Conservation (phyloP, 2,888 invertebrate species). For the Drosophila kambysellisi region DNA sequence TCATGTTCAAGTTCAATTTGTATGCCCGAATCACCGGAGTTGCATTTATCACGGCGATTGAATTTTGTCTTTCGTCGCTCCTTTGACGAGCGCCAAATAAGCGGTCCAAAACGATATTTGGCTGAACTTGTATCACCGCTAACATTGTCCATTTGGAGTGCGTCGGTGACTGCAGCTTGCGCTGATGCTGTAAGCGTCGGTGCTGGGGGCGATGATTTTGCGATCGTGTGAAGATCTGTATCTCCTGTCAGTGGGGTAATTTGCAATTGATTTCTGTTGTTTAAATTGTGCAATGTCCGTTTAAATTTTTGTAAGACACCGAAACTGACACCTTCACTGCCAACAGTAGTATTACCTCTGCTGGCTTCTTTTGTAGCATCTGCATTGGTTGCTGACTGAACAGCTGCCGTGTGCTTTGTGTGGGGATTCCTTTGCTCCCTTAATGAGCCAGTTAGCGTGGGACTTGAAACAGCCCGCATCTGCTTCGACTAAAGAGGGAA, state of each 20-base stretch:
- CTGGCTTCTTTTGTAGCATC: conserved; percentile 19
- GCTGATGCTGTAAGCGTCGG: conserved; percentile 45
- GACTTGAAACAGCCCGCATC: conserved; percentile 85
- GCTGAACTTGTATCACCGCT: conserved; percentile 57
- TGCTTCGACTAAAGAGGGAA: conserved; percentile 78
- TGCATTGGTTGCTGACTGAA: conserved; percentile 6
- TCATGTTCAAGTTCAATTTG: conserved; percentile 88
- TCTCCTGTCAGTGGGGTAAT: conserved; percentile 54
- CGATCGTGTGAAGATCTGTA: conserved; percentile 7
- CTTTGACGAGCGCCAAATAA: conserved; percentile 90
- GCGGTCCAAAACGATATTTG: conserved; percentile 88
- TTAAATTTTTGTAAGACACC: conserved; percentile 90
- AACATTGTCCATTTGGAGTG: background rate
- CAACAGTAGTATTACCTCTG: conserved; percentile 14
- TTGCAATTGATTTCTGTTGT: conserved; percentile 72
- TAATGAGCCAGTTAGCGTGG: conserved; percentile 79
- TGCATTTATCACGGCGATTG: conserved; percentile 89
- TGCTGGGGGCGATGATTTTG: conserved; percentile 41
- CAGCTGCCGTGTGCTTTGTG: conserved; percentile 7
- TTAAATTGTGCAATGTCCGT: conserved; percentile 88
- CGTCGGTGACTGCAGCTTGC: conserved; percentile 13
- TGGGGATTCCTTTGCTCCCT: conserved; percentile 12
- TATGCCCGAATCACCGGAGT: conserved; percentile 91
- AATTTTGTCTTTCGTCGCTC: conserved; percentile 90
- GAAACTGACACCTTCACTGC: conserved; percentile 27